Evolutionary conservation across 2,797 vertebrate species (phyloP).

Genomic region (Tragopan temminckii): DNA sequence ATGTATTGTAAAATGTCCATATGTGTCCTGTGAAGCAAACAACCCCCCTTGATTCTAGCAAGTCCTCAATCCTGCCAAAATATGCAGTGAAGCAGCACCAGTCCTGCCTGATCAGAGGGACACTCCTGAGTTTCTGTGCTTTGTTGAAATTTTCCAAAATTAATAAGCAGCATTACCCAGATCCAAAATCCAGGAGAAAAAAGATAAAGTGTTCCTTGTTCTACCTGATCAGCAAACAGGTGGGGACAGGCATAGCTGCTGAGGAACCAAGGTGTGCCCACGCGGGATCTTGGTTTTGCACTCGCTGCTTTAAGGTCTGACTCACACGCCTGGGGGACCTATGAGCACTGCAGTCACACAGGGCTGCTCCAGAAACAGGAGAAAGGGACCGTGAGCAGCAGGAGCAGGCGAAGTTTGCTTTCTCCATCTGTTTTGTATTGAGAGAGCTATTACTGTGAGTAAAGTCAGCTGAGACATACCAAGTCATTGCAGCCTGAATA

Average conservation of each 20-base stretch:
- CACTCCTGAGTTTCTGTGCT: too few species aligned
- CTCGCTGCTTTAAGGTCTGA: not conserved
- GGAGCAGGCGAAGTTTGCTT: constrained; percentile 66
- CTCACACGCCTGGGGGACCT: not conserved
- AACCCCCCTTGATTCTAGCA: not conserved
- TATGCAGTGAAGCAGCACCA: not conserved
- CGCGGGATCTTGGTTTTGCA: not conserved
- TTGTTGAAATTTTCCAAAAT: not conserved
- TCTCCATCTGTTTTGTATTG: constrained; percentile 78
- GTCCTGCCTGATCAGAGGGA: not conserved
- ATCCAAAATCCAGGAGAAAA: not conserved
- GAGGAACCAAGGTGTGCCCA: not conserved
- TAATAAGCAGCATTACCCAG: not conserved
- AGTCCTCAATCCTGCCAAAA: not conserved
- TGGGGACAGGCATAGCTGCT: not conserved
- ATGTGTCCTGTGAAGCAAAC: not conserved
- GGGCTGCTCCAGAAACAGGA: not conserved
- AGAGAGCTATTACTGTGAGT: constrained; percentile 67
- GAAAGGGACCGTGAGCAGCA: constrained; percentile 32
- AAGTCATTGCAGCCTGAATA: constrained; percentile 61
- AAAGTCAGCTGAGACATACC: constrained; percentile 73
- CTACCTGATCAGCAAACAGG: not conserved
- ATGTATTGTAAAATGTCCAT: not conserved
- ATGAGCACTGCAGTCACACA: not conserved
- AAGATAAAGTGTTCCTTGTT: not conserved